Evolutionary conservation across 1,140 invertebrate genomes (phyloP).

Genomic region (Pentalonia nigronervosa): DNA sequence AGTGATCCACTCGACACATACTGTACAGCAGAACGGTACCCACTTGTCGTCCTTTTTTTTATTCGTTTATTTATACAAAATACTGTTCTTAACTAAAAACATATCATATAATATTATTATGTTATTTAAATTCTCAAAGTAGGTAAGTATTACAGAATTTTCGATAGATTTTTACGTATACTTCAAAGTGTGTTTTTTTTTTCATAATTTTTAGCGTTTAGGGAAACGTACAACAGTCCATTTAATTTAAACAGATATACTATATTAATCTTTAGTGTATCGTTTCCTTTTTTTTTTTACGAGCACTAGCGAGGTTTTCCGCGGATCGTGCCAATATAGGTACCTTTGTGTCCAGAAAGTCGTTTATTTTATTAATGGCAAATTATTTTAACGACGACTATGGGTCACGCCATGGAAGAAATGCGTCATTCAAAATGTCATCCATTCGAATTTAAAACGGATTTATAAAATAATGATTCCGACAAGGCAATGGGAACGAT

Average conservation of each 20-base stretch:
- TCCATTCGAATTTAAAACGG: not conserved
- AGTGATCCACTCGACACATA: too few species aligned
- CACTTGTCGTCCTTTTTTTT: too few species aligned
- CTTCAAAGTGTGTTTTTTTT: not conserved
- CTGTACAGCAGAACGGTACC: too few species aligned
- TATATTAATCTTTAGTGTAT: not conserved
- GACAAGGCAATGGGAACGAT: slow-evolving; percentile 4
- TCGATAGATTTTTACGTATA: not conserved
- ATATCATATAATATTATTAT: not conserved
- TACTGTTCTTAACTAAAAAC: not conserved
- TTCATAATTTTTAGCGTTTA: not conserved
- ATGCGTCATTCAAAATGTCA: not conserved
- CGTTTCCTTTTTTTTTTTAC: not conserved
- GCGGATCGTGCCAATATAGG: too few species aligned
- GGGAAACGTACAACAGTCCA: not conserved
- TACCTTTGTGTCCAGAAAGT: not conserved
- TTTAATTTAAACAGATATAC: not conserved
- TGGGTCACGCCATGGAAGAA: not conserved
- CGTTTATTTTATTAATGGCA: not conserved
- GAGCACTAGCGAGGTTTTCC: too few species aligned
- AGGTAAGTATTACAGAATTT: not conserved
- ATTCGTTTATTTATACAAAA: too few species aligned
- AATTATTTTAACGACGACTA: not conserved
- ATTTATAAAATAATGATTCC: slow-evolving; percentile 48
- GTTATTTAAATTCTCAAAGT: not conserved